Evolutionary conservation across 35 echinoderm and acorn worm genomes (phyloP), one percentile per base, ranked within the genome.

Genomic region (Lytechinus pictus): DNA sequence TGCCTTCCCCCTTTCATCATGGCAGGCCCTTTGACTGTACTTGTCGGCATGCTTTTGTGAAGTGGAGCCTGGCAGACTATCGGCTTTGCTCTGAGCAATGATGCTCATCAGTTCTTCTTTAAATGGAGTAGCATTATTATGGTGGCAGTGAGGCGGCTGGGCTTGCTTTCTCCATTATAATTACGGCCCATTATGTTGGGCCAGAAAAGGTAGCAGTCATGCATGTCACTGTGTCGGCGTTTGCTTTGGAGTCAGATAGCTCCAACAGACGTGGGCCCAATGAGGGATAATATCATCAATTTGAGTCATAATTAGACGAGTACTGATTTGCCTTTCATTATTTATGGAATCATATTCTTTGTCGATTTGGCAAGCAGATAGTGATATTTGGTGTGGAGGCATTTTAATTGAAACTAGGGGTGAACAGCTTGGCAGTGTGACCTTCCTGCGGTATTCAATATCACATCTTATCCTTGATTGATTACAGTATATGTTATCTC

Each of bases 31-130:
- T 90, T 79, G 66, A 79, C 66, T 79, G 66, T 79, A 24, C 29
- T 54, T 44, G 88, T 90, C 88, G 88, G 88, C 88, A 90, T 54
- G 88, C 88, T 90, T 90, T 90, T 90, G 88, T 90, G 88, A 90
- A 90, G 88, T 54, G 29, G 88, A 90, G 88, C 88, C 88, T 90
- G 88, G 52, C 88, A 21, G 29, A 90, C 29, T 90, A 54, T 90
- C 88, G 88, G 88, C 88, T 90, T 44, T 54, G 88, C 88, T 90
- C 10, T 54, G 88, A 90, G 88, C 88, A 54, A 44, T 90, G 27
- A 90, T 90, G 88, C 88, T 90, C 88, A 54, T 90, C 88, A 90
- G 52, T 52, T 90, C 88, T 90, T 33, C 88, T 8, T 33, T 90
- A 52, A 90, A 90, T 52, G 28, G 88, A 54, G 88, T 44, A 44